A percentile compares a stretch with the other conserved stretches of the same genome.
Conservation (phyloP, 2,888 invertebrate genomes). For the Hyles lineata region DNA sequence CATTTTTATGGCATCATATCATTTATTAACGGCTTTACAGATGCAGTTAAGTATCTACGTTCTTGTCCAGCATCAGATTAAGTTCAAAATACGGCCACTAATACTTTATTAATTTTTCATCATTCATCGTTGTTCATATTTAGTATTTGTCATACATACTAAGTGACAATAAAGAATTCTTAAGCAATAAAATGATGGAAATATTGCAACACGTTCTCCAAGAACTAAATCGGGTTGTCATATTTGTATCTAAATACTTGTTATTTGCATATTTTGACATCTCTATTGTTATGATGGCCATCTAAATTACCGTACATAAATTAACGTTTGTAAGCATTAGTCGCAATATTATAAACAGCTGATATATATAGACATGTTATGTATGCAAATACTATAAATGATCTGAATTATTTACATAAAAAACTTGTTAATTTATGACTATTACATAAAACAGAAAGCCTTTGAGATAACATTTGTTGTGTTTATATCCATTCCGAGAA, state of each 20-base stretch:
- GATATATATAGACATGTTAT: not conserved
- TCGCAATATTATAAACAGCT: not conserved
- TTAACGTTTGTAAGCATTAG: not conserved
- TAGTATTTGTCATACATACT: no score
- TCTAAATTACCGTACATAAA: not conserved
- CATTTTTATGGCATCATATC: constrained; percentile 60
- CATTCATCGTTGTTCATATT: no score
- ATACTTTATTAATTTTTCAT: no score
- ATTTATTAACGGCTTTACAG: constrained; percentile 60
- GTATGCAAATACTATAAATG: not conserved
- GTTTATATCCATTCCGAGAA: constrained; percentile 6
- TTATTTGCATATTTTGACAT: no score
- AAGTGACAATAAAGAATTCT: no score
- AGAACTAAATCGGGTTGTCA: no score
- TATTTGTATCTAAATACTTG: no score
- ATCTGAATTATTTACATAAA: not conserved
- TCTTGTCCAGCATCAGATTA: not conserved
- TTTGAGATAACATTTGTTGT: constrained; percentile 37
- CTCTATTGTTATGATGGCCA: not conserved
- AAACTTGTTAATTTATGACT: constrained; percentile 27
- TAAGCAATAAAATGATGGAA: no score
- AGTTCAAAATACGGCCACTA: not conserved
- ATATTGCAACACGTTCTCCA: no score
- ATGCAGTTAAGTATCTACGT: constrained; percentile 28
- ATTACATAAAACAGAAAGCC: constrained; percentile 36